A percentile compares a stretch with the other conserved stretches of the same genome.
Evolutionary conservation across 2,113 vertebrate genomes (phyloP).

Genomic region (Hystrix cristata): DNA sequence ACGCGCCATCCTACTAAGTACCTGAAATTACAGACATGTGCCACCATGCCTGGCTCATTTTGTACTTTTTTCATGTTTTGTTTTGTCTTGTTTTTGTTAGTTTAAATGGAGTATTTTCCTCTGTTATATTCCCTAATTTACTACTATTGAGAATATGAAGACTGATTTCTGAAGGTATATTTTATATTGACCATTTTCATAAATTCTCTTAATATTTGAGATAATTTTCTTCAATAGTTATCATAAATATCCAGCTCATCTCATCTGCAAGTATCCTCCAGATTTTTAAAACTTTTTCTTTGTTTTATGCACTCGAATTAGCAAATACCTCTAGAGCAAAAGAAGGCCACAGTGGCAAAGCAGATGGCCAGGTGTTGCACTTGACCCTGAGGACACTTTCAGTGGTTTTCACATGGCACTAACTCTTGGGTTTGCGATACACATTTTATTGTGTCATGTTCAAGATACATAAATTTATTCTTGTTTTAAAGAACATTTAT

Average conservation of each 20-base stretch:
- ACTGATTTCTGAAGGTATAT: background rate
- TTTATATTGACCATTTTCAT: slow-evolving; percentile 2
- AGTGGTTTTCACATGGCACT: background rate
- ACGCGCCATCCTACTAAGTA: background rate
- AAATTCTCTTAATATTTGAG: slow-evolving; percentile 7
- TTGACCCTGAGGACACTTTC: background rate
- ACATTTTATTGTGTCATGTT: background rate
- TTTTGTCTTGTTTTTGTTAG: background rate
- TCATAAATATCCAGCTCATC: background rate
- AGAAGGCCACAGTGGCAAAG: background rate
- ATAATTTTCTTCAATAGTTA: slow-evolving; percentile 1
- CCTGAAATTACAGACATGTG: background rate
- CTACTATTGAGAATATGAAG: background rate
- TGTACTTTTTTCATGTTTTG: background rate
- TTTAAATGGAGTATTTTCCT: slow-evolving; percentile 36
- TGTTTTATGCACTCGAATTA: background rate
- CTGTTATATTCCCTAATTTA: background rate
- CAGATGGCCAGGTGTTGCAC: background rate
- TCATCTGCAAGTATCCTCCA: slow-evolving; percentile 10
- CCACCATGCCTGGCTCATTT: background rate
- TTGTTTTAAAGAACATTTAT: slow-evolving; percentile 27
- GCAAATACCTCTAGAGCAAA: background rate
- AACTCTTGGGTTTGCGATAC: background rate
- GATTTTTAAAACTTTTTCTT: background rate
- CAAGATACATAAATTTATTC: background rate